Percentiles rank a stretch among this genome's conserved stretches.
Evolutionary conservation across 37 sponge, comb jelly and placozoan genomes (phyloP).

Genomic region (Agelas oroides): DNA sequence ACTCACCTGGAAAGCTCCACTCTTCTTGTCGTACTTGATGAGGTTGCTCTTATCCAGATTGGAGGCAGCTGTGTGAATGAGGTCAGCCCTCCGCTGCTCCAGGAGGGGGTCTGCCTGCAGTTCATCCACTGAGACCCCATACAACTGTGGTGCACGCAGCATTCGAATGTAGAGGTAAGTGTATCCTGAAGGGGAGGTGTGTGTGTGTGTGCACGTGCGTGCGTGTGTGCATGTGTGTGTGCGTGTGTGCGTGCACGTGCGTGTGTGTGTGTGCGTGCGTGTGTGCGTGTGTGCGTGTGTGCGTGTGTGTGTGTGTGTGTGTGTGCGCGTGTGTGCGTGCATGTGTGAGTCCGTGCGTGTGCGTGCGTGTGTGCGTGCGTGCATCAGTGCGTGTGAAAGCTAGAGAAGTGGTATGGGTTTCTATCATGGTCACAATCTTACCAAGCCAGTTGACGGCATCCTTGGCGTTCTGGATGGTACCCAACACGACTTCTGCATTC

Average conservation of each 20-base stretch:
- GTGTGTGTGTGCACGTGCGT: too few relatives aligned
- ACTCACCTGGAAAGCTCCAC: constrained; percentile 93
- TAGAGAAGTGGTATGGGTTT: neutral
- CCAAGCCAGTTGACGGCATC: constrained; percentile 97
- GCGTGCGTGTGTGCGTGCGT: too few relatives aligned
- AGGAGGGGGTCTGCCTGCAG: constrained; percentile 79
- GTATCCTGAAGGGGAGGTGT: constrained; percentile 67
- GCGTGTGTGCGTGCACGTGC: neutral
- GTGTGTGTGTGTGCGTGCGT: neutral
- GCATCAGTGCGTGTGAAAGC: too few relatives aligned
- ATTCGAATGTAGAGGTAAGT: constrained; percentile 97
- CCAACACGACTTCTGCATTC: constrained; percentile 98
- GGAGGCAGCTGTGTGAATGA: constrained; percentile 97
- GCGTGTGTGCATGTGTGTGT: too few relatives aligned
- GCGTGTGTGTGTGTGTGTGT: too few relatives aligned
- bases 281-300: too few relatives aligned
- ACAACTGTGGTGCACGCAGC: constrained; percentile 91
- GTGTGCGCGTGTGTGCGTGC: neutral
- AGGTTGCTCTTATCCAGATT: constrained; percentile 89
- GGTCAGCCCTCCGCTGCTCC: constrained; percentile 91
- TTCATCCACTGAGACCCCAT: constrained; percentile 84
- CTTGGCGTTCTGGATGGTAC: constrained; percentile 92
- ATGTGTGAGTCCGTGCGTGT: neutral
- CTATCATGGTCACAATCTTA: constrained; percentile 1
- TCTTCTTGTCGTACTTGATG: constrained; percentile 94